phyloP scores from a whole-genome alignment of 2,888 invertebrate genomes.

The Coecobrya sp. region DNA sequence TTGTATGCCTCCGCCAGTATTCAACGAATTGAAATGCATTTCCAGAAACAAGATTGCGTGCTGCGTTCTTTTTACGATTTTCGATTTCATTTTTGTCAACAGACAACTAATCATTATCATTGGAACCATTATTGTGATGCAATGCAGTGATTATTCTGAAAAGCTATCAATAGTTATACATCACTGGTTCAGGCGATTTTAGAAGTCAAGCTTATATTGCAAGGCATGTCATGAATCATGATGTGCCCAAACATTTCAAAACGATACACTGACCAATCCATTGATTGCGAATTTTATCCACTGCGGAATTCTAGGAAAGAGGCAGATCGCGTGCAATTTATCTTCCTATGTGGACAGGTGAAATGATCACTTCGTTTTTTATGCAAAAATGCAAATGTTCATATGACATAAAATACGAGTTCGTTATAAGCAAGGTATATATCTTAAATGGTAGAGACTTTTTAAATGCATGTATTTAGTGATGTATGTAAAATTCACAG shows the following conservation, averaged over 20 bases:
- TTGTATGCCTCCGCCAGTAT: neutral
- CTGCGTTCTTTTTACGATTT: conserved; percentile 25
- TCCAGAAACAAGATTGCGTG: conserved; percentile 69
- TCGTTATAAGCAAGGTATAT: neutral
- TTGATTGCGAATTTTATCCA: neutral
- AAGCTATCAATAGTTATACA: neutral
- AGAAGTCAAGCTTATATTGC: no score
- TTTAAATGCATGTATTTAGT: no score
- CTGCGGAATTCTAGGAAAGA: conserved; percentile 16
- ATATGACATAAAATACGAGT: neutral
- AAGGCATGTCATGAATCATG: no score
- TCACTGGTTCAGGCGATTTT: no score
- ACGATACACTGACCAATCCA: neutral
- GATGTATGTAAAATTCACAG: neutral
- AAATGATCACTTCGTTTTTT: neutral
- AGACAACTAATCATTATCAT: conserved; percentile 26
- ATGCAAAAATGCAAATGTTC: neutral
- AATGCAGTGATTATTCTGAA: neutral
- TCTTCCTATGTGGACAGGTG: neutral
- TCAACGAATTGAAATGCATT: conserved; percentile 2
- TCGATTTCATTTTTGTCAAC: conserved; percentile 63
- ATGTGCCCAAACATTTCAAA: no score
- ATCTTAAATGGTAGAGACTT: no score
- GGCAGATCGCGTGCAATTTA: conserved; percentile 41
- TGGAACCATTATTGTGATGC: neutral